These are phyloP conservation scores for Spodoptera littoralis DNA, from an alignment of 2,888 invertebrate species.

Conservation along the genomic window DNA sequence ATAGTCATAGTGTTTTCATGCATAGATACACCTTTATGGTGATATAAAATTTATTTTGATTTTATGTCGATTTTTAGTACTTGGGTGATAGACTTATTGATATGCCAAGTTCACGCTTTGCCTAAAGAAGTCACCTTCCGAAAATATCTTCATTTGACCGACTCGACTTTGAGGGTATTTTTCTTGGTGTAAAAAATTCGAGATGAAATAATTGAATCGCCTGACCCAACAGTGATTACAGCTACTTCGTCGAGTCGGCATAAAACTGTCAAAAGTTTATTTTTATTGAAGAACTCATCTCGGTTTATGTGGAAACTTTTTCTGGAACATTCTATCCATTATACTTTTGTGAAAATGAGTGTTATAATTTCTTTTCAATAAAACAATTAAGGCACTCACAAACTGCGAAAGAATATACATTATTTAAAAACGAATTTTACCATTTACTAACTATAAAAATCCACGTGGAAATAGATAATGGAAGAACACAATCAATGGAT, in stretches of 20 bases:
- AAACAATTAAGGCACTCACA: too few species aligned
- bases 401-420: too few species aligned
- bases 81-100: conserved; percentile 53
- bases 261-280: conserved; percentile 31
- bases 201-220: conserved; percentile 18
- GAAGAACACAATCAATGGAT: conserved; percentile 10
- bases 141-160: conserved; percentile 64
- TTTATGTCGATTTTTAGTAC: conserved; percentile 42
- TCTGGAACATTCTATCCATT: conserved; percentile 10
- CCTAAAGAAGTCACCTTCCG: conserved; percentile 65
- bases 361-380: neutral
- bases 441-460: conserved; percentile 10
- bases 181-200: conserved; percentile 36
- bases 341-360: neutral
- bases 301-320: conserved; percentile 13
- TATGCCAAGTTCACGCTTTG: conserved; percentile 42
- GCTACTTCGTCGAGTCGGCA: conserved; percentile 17
- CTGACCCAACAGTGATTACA: conserved; percentile 21
- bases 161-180: conserved; percentile 60
- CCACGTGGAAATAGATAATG: conserved; percentile 3
- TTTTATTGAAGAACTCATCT: conserved; percentile 11
- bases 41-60: conserved; percentile 66
- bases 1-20: conserved; percentile 21
- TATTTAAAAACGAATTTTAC: neutral
- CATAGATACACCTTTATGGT: conserved; percentile 56